phyloP scores from a whole-genome alignment of 2,113 vertebrate genomes.

The Chionis minor region DNA sequence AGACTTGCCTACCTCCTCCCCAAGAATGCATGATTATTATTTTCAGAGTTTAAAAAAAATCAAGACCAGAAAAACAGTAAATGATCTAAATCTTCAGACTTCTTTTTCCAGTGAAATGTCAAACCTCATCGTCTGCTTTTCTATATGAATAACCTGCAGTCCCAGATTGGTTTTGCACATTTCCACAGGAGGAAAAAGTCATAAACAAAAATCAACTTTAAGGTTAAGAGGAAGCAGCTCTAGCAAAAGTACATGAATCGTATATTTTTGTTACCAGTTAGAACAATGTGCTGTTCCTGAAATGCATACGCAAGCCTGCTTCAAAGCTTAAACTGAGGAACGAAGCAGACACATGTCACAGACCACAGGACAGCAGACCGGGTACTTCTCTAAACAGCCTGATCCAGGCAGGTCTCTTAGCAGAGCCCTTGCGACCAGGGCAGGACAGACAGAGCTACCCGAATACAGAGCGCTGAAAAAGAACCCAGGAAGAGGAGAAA shows the following conservation, averaged over 20 bases:
- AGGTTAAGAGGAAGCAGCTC: constrained; percentile 20
- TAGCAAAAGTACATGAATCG: background rate
- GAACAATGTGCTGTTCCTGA: constrained; percentile 26
- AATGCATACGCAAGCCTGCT: background rate
- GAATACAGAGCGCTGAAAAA: background rate
- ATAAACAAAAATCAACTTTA: constrained; percentile 30
- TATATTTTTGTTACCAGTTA: background rate
- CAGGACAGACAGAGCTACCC: background rate
- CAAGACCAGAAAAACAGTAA: background rate
- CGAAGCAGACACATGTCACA: background rate
- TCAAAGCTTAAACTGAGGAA: background rate
- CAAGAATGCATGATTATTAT: background rate
- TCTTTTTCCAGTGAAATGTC: constrained; percentile 9
- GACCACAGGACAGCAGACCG: background rate
- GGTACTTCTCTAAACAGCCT: background rate
- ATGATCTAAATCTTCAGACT: background rate
- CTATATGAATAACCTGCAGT: background rate
- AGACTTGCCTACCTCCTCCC: background rate
- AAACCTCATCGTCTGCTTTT: background rate
- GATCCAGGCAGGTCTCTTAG: background rate
- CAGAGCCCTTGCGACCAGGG: background rate
- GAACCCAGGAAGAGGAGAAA: background rate
- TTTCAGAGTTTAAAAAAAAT: background rate
- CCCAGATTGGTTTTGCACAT: background rate
- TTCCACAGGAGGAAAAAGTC: background rate